Evolutionary conservation across 30 jellyfish, hydroid and myxozoan genomes (phyloP).

Genomic region (Aurelia aurita): DNA sequence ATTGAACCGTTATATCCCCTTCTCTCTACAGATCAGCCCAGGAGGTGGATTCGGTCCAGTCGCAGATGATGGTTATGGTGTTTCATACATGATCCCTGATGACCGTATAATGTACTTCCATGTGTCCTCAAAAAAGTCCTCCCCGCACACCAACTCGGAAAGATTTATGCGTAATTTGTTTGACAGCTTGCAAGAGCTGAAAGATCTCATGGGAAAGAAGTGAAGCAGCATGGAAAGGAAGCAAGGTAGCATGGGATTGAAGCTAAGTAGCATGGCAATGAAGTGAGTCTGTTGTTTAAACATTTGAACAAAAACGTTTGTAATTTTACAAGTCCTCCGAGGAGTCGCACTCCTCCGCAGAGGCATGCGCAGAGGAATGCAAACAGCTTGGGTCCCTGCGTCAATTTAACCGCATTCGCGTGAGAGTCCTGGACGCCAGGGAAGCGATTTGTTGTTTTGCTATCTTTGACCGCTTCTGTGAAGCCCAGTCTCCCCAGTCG

Average conservation of each 20-base stretch:
- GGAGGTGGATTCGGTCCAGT: constrained; percentile 99
- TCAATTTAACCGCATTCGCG: too few relatives aligned
- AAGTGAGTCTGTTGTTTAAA: too few relatives aligned
- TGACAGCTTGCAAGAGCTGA: constrained; percentile 89
- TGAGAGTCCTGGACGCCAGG: too few relatives aligned
- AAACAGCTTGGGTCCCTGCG: too few relatives aligned
- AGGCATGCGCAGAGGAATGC: too few relatives aligned
- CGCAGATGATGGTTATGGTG: constrained; percentile 97
- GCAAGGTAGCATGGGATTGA: background rate
- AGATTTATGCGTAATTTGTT: constrained; percentile 63
- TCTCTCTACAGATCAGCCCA: constrained; percentile 70
- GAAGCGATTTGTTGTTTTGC: too few relatives aligned
- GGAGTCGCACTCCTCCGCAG: too few relatives aligned
- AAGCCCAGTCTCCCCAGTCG: too few relatives aligned
- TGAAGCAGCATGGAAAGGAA: background rate
- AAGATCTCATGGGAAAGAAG: constrained; percentile 14
- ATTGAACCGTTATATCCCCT: too few relatives aligned
- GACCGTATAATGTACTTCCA: constrained; percentile 89
- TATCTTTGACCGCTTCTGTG: too few relatives aligned
- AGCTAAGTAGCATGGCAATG: background rate
- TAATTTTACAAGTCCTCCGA: too few relatives aligned
- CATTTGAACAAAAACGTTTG: too few relatives aligned
- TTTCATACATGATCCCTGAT: constrained; percentile 95
- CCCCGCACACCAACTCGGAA: constrained; percentile 79
- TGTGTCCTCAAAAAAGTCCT: constrained; percentile 85